phyloP scores from a whole-genome alignment of 2,797 vertebrate genomes.

The Pantherophis alleghaniensis region DNA sequence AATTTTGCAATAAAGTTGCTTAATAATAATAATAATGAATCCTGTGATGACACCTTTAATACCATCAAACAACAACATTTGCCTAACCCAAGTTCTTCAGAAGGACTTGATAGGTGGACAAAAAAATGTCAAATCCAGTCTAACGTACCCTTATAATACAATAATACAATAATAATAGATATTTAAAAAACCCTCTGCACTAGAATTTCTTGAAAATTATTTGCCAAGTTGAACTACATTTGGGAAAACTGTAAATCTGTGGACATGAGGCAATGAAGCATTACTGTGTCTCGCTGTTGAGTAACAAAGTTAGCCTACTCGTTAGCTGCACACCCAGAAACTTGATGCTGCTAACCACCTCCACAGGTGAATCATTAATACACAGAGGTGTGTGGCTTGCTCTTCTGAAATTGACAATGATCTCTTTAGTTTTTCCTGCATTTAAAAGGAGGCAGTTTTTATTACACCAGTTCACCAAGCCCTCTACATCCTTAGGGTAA shows the following conservation, averaged over 20 bases:
- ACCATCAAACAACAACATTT: not conserved
- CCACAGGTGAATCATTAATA: not conserved
- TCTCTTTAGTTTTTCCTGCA: not conserved
- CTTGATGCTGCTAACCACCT: not conserved
- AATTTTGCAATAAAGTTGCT: not conserved
- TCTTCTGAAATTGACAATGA: not conserved
- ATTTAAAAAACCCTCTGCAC: not conserved
- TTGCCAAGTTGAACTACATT: not conserved
- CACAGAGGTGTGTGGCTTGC: not conserved
- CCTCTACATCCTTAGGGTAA: not conserved
- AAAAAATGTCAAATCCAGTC: not conserved
- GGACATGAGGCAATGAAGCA: not conserved
- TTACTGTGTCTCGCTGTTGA: not conserved
- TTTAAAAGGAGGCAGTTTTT: not conserved
- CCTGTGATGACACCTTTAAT: not conserved
- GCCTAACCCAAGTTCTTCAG: not conserved
- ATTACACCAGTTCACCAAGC: not conserved
- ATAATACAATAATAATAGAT: not conserved
- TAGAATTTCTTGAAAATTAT: not conserved
- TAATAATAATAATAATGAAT: not conserved
- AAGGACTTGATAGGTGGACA: not conserved
- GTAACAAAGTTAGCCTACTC: not conserved
- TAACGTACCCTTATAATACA: not conserved
- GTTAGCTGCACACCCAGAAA: not conserved
- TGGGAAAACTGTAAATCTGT: not conserved